Base-by-base conservation (phyloP, 2,888 invertebrate species). In the Acleris laterana region DNA sequence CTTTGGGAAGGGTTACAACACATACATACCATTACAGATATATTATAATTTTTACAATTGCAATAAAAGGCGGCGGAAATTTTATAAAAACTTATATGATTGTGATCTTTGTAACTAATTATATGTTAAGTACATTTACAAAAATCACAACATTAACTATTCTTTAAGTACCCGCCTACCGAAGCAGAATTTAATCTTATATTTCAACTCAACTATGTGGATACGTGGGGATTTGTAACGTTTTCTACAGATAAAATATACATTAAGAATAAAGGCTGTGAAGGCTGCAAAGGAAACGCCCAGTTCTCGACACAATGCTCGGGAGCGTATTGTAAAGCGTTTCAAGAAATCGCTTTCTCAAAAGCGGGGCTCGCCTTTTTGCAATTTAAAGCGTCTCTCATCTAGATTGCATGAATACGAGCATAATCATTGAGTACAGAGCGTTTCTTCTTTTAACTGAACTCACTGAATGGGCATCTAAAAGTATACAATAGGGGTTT, bases 281-380 rank as follows among this genome's bases (percentile, higher is more conserved):
- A 80, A 81, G 79, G 75, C 75, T 80, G 77, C 79, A 72, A 71
- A 80, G 79, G 81, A 82, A 81, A 84, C 84, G 81, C 81, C 81
- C 81, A 80, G 83, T 84, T 84, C 81, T 81, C 80, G 74, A 79
- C 84, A 89, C 88, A 90, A 90, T 88, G 79, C 85, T 75, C 76
- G 75, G 76, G 79, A 82, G 79, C 80, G 84, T 83, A 89, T 90
- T 88, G 88, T 89, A 84, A 84, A 85, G 84, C 82, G 83, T 87
- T 90, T 88, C 85, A 81, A 84, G 87, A 88, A 89, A 90, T 85
- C 90, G 89, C 78, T 87, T 85, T 85, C 85, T 83, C 84, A 87
- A 87, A 87, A 88, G 85, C 85, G 78, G 74, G 79, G 77, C 81
- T 85, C 81, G 84, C 82, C 87, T 88, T 90, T 88, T 89, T 89